phyloP scores from a whole-genome alignment of 2,888 invertebrate species.

The Drosophila gaucha region DNA sequence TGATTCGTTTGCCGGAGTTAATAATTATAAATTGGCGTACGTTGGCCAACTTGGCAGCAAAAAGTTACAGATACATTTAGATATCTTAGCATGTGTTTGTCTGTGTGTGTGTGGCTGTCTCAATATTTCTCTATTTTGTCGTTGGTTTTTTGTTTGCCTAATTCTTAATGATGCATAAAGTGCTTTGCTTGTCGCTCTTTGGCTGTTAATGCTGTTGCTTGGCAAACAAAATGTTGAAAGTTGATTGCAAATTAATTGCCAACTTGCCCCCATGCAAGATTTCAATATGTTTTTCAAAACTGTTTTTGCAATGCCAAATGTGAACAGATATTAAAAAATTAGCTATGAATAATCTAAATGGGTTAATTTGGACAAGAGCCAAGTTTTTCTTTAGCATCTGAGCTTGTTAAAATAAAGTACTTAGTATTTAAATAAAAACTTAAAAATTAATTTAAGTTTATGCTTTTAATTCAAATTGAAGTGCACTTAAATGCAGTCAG shows the following conservation, averaged over 20 bases:
- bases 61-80: slow-evolving; percentile 45
- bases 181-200: slow-evolving; percentile 54
- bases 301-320: slow-evolving; percentile 43
- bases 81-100: slow-evolving; percentile 21
- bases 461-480: not conserved
- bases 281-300: slow-evolving; percentile 22
- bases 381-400: not conserved
- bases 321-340: slow-evolving; percentile 6
- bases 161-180: slow-evolving; percentile 81
- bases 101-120: slow-evolving; percentile 24
- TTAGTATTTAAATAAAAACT: not conserved
- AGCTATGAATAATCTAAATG: slow-evolving; percentile 8
- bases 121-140: slow-evolving; percentile 79
- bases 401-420: too few relatives aligned
- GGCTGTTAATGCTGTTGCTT: slow-evolving; percentile 28
- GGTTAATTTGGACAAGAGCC: slow-evolving; percentile 4
- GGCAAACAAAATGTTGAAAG: slow-evolving; percentile 67
- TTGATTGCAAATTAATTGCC: slow-evolving; percentile 80
- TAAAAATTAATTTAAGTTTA: not conserved
- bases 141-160: slow-evolving; percentile 71
- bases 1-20: slow-evolving; percentile 71
- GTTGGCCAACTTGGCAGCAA: slow-evolving; percentile 66
- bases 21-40: slow-evolving; percentile 79
- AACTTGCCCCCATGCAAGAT: slow-evolving; percentile 35
- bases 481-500: not conserved